Evolutionary conservation across 1,140 invertebrate species (phyloP).

Genomic region (Homalodisca vitripennis): DNA sequence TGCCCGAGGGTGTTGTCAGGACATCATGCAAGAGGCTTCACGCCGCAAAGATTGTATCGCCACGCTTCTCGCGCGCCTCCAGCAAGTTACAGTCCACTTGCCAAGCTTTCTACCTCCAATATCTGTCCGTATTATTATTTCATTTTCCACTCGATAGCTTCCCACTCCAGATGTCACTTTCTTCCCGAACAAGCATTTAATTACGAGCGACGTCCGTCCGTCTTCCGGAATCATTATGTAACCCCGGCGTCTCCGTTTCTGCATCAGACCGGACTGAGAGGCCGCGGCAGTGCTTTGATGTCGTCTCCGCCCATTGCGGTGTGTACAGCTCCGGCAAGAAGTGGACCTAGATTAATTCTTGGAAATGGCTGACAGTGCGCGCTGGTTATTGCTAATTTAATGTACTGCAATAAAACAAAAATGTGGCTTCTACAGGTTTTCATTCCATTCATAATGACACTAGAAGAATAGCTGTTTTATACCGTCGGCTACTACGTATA

Average conservation of each 20-base stretch:
- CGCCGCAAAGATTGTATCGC: background rate
- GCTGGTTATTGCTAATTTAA: too few species aligned
- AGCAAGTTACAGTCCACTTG: conserved; percentile 4
- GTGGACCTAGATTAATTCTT: conserved; percentile 11
- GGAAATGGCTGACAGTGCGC: background rate
- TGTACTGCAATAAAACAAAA: too few species aligned
- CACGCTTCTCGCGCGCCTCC: background rate
- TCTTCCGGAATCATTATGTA: conserved; percentile 13
- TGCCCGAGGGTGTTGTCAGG: background rate
- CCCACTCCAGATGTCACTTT: conserved; percentile 25
- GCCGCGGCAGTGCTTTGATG: background rate
- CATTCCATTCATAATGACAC: too few species aligned
- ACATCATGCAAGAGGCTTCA: conserved; percentile 9
- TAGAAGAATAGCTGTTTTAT: too few species aligned
- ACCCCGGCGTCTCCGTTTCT: background rate
- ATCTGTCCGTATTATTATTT: conserved; percentile 27
- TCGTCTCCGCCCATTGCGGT: too few species aligned
- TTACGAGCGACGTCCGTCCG: conserved; percentile 22
- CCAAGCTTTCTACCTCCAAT: conserved; percentile 18
- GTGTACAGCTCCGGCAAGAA: conserved; percentile 1
- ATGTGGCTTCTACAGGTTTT: too few species aligned
- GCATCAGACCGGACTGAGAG: background rate
- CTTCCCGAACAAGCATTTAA: conserved; percentile 23
- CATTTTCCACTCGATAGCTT: conserved; percentile 22
- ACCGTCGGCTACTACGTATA: too few species aligned